Evolutionary conservation across 2,113 vertebrate species (phyloP), one percentile per base, ranked within the genome.

Genomic region (Poicephalus gulielmi): DNA sequence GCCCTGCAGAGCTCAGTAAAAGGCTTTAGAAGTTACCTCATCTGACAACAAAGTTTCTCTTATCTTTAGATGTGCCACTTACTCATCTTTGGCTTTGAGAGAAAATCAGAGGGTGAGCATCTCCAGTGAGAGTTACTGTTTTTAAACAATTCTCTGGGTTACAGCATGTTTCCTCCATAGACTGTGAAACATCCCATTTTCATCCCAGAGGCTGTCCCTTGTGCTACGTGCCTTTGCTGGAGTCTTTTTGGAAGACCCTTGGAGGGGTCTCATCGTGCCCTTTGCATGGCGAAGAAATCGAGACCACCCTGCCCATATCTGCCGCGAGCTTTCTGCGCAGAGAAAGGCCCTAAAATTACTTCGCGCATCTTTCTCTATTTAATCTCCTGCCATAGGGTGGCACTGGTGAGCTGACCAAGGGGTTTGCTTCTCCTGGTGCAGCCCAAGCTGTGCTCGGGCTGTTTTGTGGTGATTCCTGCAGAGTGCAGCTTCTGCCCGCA

Each of bases 381-480:
- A 11, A 6, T 2, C 27, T 74, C 46, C 19, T 50, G 67, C 95
- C 97, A 13, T 49, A 7, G 13, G 96, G 37, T 90, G 97, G 96
- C 95, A 81, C 31, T 77, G 77, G 59, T 69, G 83, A 88, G 93
- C 96, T 67, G 83, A 30, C 59, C 83, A 57, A 43, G 33, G 31
- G 11, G 11, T 6, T 5, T 2, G 17, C 59, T 27, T 25, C 2
- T 8, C 15, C 22, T 43, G 8, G 27, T 18, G 31, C 43, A 5
- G 17, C 3, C 60, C 18, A 0, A 5, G 41, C 25, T n/a, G 41
- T 1, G 7, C 10, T n/a, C 17, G 0, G 1, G 7, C 41, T 35
- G 33, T 22, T 44, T 27, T 46, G 46, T 18, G 17, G 30, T 0
- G 27, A 6, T 62, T 27, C 83, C 55, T 12, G 9, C 63, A 93